Evolutionary conservation across 2,797 vertebrate species (phyloP), one percentile per base, ranked within the genome.

Genomic region (Aselliscus stoliczkanus): DNA sequence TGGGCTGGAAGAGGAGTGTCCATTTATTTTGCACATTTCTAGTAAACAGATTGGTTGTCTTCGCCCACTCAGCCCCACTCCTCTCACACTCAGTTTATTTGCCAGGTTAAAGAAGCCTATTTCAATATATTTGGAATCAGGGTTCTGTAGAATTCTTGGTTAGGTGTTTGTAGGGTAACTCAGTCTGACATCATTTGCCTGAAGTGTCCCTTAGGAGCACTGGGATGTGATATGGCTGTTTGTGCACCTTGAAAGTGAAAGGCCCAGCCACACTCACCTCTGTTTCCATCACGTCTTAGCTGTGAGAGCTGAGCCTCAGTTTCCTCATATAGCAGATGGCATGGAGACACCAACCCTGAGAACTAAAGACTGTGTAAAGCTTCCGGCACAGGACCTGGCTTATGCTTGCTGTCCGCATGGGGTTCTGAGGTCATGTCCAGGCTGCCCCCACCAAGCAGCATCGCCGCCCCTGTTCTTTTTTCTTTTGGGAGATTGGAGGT

Each of bases 371-470:
- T 2, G 5, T 21, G 20, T 18, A 17, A 42, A 58, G 17, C 27
- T 56, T 25, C 58, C 31, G 4, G 60, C 3, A 0, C 12, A 5
- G 64, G 7, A 1, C 47, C 11, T 80, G 69, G 47, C 58, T 34
- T 34, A 2, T 3, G 47, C 50, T 5, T 14, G 39, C 86, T 13
- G 2, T 31, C 58, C 31, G 4, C 0, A 0, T 2, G 39, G 47
- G 58, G 14, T 62, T 70, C 65, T 77, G 3, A 50, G 34, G 23
- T 80, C 39, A 9, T 6, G 42, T 42, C 44, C 64, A 9, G 47
- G 75, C 31, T 60, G 76, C 67, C 34, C 2, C 76, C 44, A 23
- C 52, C 23, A n/a, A 44, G 62, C 2, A 2, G 44, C 64, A 7
- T 39, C 1, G 0, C 31, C 1, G 2, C 20, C 23, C 15, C 2